phyloP scores from a whole-genome alignment of 2,888 invertebrate genomes.

The Tachystola acroxantha region DNA sequence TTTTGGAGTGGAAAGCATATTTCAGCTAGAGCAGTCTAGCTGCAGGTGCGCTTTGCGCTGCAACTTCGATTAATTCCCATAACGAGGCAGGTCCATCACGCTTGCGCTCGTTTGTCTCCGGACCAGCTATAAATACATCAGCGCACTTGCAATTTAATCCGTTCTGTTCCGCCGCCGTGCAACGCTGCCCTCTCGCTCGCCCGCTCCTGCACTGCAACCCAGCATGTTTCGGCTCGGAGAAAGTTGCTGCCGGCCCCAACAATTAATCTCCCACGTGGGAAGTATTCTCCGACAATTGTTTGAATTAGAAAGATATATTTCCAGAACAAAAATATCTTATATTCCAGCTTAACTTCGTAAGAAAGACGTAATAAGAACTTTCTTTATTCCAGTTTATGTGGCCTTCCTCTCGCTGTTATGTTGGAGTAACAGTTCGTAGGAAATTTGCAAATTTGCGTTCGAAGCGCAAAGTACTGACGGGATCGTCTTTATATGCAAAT shows the following conservation, averaged over 20 bases:
- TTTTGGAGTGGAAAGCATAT: slow-evolving; percentile 41
- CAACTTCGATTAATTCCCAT: slow-evolving; percentile 77
- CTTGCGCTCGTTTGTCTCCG: slow-evolving; percentile 73
- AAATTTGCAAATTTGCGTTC: slow-evolving; percentile 59
- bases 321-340: slow-evolving; percentile 22
- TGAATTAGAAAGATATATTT: slow-evolving; percentile 40
- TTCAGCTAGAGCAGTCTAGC: slow-evolving; percentile 49
- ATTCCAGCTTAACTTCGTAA: not conserved
- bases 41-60: slow-evolving; percentile 67
- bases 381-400: slow-evolving; percentile 14
- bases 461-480: slow-evolving; percentile 49
- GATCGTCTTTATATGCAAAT: slow-evolving; percentile 67
- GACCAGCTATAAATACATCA: slow-evolving; percentile 76
- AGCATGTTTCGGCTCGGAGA: slow-evolving; percentile 47
- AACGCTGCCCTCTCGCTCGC: slow-evolving; percentile 42
- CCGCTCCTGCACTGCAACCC: slow-evolving; percentile 23
- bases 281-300: slow-evolving; percentile 41
- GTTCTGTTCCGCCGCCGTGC: slow-evolving; percentile 62
- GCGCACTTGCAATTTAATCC: slow-evolving; percentile 76
- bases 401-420: slow-evolving; percentile 12
- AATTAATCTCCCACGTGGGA: slow-evolving; percentile 52
- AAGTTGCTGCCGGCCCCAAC: slow-evolving; percentile 59
- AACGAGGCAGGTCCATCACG: slow-evolving; percentile 77
- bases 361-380: slow-evolving; percentile 7
- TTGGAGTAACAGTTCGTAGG: slow-evolving; percentile 40